Evolutionary conservation across 2,888 invertebrate genomes (phyloP).

Genomic region (Drosophila leonis): DNA sequence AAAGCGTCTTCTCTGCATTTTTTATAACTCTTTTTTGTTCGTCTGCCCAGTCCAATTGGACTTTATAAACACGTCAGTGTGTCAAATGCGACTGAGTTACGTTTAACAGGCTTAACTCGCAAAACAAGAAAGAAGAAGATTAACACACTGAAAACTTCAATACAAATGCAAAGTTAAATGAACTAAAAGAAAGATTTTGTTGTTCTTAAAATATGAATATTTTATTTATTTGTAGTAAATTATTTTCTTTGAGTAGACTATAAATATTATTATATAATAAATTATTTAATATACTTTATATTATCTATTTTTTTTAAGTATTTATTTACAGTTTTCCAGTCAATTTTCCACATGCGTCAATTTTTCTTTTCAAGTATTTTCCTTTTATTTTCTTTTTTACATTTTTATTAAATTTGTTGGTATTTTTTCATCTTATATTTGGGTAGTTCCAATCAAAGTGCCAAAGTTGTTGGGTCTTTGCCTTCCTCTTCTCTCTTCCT

Average conservation of each 20-base stretch:
- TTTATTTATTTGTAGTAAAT: not conserved
- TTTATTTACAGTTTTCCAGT: not conserved
- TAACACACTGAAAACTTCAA: conserved; percentile 1
- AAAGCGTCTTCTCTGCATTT: conserved; percentile 43
- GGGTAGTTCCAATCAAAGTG: conserved; percentile 74
- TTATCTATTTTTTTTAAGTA: not conserved
- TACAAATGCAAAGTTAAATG: not conserved
- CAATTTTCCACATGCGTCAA: conserved; percentile 12
- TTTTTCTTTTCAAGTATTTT: conserved; percentile 6
- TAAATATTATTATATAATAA: not conserved
- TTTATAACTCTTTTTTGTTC: conserved; percentile 11
- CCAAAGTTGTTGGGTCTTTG: conserved; percentile 55
- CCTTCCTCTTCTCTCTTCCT: not conserved
- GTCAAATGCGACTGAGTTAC: conserved; percentile 75
- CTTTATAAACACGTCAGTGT: conserved; percentile 74
- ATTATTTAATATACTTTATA: not conserved
- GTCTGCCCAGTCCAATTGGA: conserved; percentile 29
- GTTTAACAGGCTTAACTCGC: conserved; percentile 41
- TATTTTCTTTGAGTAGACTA: no score
- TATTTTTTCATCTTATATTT: not conserved
- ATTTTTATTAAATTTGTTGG: conserved; percentile 16
- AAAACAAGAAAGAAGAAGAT: not conserved
- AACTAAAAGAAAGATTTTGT: not conserved
- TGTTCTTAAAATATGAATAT: not conserved
- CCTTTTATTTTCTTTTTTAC: conserved; percentile 5